Percentiles rank a stretch among this genome's conserved stretches.
These are phyloP conservation scores for Carollia perspicillata DNA, from an alignment of 2,113 vertebrate genomes.

Conservation along the genomic window DNA sequence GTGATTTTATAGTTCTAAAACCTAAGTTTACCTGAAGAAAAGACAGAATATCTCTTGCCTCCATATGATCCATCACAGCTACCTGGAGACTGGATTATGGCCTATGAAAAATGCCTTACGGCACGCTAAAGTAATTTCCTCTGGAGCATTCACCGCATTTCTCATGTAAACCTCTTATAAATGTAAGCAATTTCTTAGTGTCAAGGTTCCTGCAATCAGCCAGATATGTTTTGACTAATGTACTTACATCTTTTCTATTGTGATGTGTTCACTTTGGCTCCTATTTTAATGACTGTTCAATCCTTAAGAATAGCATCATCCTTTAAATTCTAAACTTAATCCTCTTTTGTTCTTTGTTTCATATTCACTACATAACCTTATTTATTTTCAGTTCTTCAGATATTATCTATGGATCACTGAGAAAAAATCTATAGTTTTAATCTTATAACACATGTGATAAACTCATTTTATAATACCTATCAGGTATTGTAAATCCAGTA, in stretches of 20 bases:
- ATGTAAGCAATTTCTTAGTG: not conserved
- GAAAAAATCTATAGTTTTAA: not conserved
- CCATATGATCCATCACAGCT: not conserved
- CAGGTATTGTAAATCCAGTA: not conserved
- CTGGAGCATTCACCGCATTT: not conserved
- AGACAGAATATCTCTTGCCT: not conserved
- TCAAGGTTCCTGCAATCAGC: not conserved
- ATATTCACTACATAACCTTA: not conserved
- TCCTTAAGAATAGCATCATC: not conserved
- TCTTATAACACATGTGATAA: not conserved
- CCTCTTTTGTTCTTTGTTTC: not conserved
- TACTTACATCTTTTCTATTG: not conserved
- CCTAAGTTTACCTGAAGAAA: not conserved
- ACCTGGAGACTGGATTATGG: not conserved
- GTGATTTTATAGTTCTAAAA: not conserved
- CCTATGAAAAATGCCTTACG: not conserved
- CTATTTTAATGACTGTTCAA: not conserved
- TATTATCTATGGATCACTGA: not conserved
- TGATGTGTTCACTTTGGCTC: not conserved
- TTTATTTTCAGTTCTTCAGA: not conserved
- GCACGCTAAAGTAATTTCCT: not conserved
- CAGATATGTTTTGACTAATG: not conserved
- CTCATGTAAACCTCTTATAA: not conserved
- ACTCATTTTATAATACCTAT: not conserved
- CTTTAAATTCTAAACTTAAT: not conserved